Conservation (phyloP, 1,140 invertebrate genomes). For the Ectropis grisescens region DNA sequence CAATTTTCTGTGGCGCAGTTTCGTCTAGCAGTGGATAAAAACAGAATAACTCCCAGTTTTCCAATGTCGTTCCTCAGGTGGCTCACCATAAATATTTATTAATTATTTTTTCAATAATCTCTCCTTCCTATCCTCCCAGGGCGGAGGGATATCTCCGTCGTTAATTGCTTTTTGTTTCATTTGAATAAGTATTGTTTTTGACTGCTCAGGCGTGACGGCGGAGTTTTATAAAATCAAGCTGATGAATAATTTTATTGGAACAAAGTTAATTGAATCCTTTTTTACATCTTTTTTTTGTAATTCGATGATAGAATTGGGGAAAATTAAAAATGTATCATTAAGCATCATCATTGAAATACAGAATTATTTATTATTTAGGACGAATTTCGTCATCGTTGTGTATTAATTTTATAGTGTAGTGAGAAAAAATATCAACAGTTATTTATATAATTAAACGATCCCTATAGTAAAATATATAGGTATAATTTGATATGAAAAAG, state of each 20-base stretch:
- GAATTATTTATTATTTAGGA: no score
- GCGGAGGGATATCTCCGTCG: slow-evolving; percentile 61
- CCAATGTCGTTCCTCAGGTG: slow-evolving; percentile 57
- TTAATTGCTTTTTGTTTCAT: slow-evolving; percentile 70
- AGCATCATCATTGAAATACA: no score
- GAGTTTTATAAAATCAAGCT: slow-evolving; percentile 51
- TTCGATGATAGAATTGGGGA: no score
- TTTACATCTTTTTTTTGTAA: no score
- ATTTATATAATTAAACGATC: no score
- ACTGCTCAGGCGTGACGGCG: slow-evolving; percentile 49
- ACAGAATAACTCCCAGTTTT: slow-evolving; percentile 35
- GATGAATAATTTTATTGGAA: slow-evolving; percentile 57
- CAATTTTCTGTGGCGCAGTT: no score
- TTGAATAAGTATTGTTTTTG: slow-evolving; percentile 70
- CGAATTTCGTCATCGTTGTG: no score
- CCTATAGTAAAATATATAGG: no score
- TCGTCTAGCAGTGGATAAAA: slow-evolving; percentile 56
- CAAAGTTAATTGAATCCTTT: slow-evolving; percentile 43
- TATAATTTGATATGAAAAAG: no score
- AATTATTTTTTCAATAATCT: slow-evolving; percentile 71
- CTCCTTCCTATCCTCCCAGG: slow-evolving; percentile 56
- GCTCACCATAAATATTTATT: slow-evolving; percentile 68
- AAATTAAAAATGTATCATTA: no score
- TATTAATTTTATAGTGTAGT: no score
- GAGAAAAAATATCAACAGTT: no score